Evolutionary conservation across 1,140 invertebrate genomes (phyloP).

Genomic region (Caenorhabditis remanei): DNA sequence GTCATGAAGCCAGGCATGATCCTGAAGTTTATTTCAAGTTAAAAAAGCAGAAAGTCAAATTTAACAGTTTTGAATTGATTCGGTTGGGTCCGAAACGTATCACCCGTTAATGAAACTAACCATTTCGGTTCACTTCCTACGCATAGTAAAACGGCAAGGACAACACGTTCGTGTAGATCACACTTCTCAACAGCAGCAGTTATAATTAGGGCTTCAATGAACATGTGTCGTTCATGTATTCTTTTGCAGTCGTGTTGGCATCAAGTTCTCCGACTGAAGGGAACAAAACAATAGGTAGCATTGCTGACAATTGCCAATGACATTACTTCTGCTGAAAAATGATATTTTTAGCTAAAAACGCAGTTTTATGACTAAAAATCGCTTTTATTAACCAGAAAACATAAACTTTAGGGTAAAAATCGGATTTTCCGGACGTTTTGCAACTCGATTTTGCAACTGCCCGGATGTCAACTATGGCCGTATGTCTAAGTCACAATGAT

Average conservation of each 20-base stretch:
- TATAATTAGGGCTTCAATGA: constrained; percentile 83
- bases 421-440: no score
- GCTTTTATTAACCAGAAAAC: no score
- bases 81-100: constrained; percentile 9
- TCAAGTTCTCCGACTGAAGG: constrained; percentile 78
- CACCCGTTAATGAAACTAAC: constrained; percentile 69
- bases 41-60: background rate
- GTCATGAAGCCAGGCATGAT: constrained; percentile 72
- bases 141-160: constrained; percentile 84
- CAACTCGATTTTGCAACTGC: no score
- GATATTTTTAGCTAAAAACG: no score
- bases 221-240: constrained; percentile 80
- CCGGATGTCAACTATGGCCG: no score
- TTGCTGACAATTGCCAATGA: constrained; percentile 79
- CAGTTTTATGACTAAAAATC: no score
- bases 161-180: constrained; percentile 87
- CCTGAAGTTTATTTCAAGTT: constrained; percentile 55
- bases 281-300: constrained; percentile 79
- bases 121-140: constrained; percentile 82
- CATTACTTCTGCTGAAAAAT: constrained; percentile 78
- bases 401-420: no score
- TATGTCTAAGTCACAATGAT: no score
- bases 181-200: constrained; percentile 88
- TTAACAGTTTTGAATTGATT: background rate
- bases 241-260: constrained; percentile 66